phyloP scores from a whole-genome alignment of 2,888 invertebrate species.

The Meghimatium bilineatum region DNA sequence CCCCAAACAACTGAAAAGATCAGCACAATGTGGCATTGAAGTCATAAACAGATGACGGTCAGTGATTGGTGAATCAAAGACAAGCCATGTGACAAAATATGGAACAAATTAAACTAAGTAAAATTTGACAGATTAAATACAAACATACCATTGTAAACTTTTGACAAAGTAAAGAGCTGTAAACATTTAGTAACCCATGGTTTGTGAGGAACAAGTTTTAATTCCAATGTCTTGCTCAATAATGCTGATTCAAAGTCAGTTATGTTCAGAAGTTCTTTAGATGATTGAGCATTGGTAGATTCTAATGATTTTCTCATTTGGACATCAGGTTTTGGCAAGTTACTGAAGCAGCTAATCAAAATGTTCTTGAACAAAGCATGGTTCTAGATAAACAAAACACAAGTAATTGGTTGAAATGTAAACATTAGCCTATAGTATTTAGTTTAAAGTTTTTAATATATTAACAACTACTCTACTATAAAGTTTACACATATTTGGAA shows the following conservation, averaged over 20 bases:
- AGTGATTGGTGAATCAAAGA: no score
- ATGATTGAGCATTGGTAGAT: conserved; percentile 56
- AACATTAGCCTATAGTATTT: no score
- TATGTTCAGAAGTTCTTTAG: conserved; percentile 7
- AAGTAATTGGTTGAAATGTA: no score
- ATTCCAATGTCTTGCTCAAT: conserved; percentile 69
- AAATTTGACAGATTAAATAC: no score
- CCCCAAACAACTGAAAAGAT: no score
- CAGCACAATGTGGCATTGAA: no score
- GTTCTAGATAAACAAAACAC: conserved; percentile 59
- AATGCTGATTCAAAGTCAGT: conserved; percentile 68
- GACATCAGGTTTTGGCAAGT: conserved; percentile 69
- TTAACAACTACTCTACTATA: no score
- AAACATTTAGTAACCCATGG: conserved; percentile 75
- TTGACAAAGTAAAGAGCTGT: conserved; percentile 74
- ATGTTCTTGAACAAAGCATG: conserved; percentile 71
- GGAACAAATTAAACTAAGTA: no score
- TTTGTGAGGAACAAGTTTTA: conserved; percentile 72
- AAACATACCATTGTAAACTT: conserved; percentile 73
- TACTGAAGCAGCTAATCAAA: conserved; percentile 73
- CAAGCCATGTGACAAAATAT: no score
- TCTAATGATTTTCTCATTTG: conserved; percentile 44
- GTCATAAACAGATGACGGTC: no score
- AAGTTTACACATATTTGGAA: no score
- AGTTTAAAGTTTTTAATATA: no score